Evolutionary conservation across 2,113 vertebrate species (phyloP).

Genomic region (Aspidoscelis tigris): DNA sequence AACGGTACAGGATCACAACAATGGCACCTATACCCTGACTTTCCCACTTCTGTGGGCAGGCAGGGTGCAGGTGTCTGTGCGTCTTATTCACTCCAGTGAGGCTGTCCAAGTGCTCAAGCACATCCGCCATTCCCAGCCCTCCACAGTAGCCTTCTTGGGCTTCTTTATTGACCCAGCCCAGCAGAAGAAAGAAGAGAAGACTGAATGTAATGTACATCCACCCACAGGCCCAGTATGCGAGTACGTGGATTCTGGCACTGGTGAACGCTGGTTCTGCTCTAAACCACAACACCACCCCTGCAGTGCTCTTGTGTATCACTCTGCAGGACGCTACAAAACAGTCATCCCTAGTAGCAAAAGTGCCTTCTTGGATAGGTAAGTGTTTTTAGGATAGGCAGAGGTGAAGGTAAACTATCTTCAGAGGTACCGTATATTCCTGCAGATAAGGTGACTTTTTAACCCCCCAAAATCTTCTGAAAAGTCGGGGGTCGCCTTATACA

Average conservation of each 20-base stretch:
- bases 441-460: too few relatives aligned
- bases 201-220: slow-evolving; percentile 60
- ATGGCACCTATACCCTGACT: slow-evolving; percentile 54
- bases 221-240: slow-evolving; percentile 46
- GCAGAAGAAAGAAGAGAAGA: slow-evolving; percentile 5
- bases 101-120: slow-evolving; percentile 37
- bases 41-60: slow-evolving; percentile 56
- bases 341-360: slow-evolving; percentile 44
- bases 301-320: slow-evolving; percentile 58
- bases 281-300: slow-evolving; percentile 58
- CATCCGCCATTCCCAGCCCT: slow-evolving; percentile 37
- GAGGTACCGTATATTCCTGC: too few relatives aligned
- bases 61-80: slow-evolving; percentile 30
- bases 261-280: slow-evolving; percentile 65
- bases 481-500: too few relatives aligned
- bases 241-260: slow-evolving; percentile 47
- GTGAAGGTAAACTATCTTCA: not conserved
- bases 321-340: slow-evolving; percentile 52
- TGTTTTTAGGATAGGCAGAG: not conserved
- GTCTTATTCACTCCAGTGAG: slow-evolving; percentile 58
- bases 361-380: slow-evolving; percentile 56
- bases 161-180: slow-evolving; percentile 51
- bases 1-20: slow-evolving; percentile 36
- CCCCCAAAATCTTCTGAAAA: too few relatives aligned
- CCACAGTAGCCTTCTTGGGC: slow-evolving; percentile 60